Evolutionary conservation across 2,888 invertebrate species (phyloP), one percentile per base, ranked within the genome.

Genomic region (Bruchidius siliquastri): DNA sequence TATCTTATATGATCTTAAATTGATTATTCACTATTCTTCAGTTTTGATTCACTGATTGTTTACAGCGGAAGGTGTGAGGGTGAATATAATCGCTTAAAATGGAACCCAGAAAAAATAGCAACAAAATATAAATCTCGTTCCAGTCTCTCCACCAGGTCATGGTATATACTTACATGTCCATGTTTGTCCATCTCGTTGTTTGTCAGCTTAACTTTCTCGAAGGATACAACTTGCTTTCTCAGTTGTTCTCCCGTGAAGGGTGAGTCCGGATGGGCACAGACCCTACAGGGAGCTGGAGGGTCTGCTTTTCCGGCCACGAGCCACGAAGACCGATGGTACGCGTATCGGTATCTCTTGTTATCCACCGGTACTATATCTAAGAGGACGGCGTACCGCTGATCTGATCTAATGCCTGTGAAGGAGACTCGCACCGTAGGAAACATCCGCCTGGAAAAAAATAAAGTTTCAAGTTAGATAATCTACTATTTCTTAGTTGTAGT

Each of bases 281-380:
- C 92, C 78, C 98, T 90, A 78, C 95, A 93, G 77, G 97, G 97
- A 49, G 96, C 93, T 83, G 98, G 97, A 20, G 97, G 98, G 89
- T 99, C 98, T 69, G 98, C 98, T 88, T 99, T 98, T 79, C 98
- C 98, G 26, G 98, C 98, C 80, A 98, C 97, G 84, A 98, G 90
- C 98, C 98, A 99, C 72, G 97, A 97, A 79, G 97, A 97, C 83
- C 97, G 93, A 90, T 98, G 98, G 90, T 99, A 99, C 79, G 98
- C 98, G 90, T 99, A 99, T 78, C 97, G 93, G 89, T 97, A 97
- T 74, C 98, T 91, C 88, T 98, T 96, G 88, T 95, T 95, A 89
- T 99, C 98, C 84, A 98, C 96, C 76, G 98, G 97, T 77, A 98
- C 95, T 84, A 98, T 96, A 89, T 99, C 98, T 90, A 99, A 91